Percentiles rank a stretch among this genome's conserved stretches.
Conservation (phyloP, 2,113 vertebrate species). For the Limnothrissa miodon region DNA sequence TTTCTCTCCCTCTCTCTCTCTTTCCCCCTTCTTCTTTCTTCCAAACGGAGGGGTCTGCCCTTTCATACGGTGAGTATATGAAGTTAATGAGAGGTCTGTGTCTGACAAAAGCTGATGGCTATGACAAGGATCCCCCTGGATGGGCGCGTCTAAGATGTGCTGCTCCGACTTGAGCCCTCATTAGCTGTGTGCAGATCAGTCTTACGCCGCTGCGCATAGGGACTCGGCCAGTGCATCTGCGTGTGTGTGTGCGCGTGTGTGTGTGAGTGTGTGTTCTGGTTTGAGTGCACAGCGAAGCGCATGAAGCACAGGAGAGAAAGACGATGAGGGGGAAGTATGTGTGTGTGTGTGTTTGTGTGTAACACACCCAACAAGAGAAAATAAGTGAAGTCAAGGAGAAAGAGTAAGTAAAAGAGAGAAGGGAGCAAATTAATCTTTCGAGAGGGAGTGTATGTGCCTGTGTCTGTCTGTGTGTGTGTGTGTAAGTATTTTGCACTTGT, state of each 20-base stretch:
- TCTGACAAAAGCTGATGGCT: conserved; percentile 57
- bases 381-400: neutral
- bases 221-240: neutral
- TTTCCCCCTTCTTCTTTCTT: neutral
- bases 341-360: neutral
- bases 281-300: neutral
- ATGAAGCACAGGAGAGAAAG: neutral
- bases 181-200: conserved; percentile 9
- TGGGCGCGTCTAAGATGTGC: conserved; percentile 19
- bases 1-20: neutral
- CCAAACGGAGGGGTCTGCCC: conserved; percentile 19
- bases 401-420: neutral
- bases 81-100: conserved; percentile 68
- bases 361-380: neutral
- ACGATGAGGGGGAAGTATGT: neutral
- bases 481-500: conserved; percentile 3
- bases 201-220: neutral
- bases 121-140: conserved; percentile 55
- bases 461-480: conserved; percentile 19
- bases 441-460: neutral
- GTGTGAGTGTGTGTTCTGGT: neutral
- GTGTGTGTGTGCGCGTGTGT: conserved; percentile 10
- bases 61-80: conserved; percentile 39
- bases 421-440: neutral
- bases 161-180: neutral